Percentiles rank a stretch among this genome's conserved stretches.
These are phyloP conservation scores for Scaptomyza caliginosa DNA, from an alignment of 2,888 invertebrate species.

Conservation along the genomic window DNA sequence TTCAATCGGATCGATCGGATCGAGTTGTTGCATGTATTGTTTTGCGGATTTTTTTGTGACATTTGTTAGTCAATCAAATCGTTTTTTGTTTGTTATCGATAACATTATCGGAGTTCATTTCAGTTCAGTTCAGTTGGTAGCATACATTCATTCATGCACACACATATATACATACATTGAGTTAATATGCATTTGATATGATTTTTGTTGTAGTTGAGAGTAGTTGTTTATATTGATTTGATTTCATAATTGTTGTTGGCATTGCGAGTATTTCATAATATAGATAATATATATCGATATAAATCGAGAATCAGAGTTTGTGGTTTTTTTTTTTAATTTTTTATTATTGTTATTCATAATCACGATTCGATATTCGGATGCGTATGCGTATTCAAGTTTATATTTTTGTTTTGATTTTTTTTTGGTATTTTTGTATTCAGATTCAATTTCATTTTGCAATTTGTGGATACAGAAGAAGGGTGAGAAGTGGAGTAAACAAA, in stretches of 20 bases:
- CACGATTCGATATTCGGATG: conserved; percentile 55
- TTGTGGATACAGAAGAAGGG: conserved; percentile 80
- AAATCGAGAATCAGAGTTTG: conserved; percentile 13
- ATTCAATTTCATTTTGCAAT: conserved; percentile 70
- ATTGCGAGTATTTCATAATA: conserved; percentile 53
- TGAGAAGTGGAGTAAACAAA: conserved; percentile 84
- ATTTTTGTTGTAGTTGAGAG: conserved; percentile 24
- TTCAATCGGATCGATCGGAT: too few species aligned
- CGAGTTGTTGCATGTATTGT: neutral
- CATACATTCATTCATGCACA: conserved; percentile 25
- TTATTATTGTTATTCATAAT: conserved; percentile 46
- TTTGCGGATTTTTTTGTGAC: conserved; percentile 9
- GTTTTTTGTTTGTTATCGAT: conserved; percentile 25
- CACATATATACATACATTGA: conserved; percentile 31
- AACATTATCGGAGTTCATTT: conserved; percentile 20
- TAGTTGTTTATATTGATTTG: conserved; percentile 25
- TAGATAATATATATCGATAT: conserved; percentile 20
- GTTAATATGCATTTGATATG: conserved; percentile 25
- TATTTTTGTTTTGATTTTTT: conserved; percentile 24
- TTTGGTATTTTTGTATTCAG: conserved; percentile 35
- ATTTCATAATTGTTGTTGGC: conserved; percentile 30
- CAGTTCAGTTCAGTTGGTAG: conserved; percentile 47
- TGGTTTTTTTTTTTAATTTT: too few species aligned
- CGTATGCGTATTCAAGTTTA: conserved; percentile 43
- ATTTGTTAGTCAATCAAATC: conserved; percentile 1